Percentiles rank a stretch among this genome's conserved stretches.
These are phyloP conservation scores for Eretmocerus hayati DNA, from an alignment of 2,888 invertebrate genomes.

Conservation along the genomic window DNA sequence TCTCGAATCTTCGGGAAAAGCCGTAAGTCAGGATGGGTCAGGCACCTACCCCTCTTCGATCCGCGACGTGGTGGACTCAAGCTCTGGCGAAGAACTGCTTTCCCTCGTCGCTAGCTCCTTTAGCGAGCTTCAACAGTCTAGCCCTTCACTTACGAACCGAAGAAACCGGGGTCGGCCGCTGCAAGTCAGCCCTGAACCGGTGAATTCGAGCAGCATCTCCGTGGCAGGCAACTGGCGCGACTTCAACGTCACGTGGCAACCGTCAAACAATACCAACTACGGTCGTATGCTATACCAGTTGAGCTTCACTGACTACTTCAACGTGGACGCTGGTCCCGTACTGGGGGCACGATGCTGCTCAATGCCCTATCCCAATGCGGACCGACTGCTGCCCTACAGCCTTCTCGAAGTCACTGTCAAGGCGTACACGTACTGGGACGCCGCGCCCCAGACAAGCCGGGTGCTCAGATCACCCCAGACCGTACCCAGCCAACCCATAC, in stretches of 20 bases:
- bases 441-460: constrained; percentile 58
- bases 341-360: constrained; percentile 38
- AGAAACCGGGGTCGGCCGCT: no score
- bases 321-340: constrained; percentile 52
- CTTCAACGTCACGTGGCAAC: constrained; percentile 80
- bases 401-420: constrained; percentile 66
- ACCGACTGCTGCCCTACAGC: constrained; percentile 61
- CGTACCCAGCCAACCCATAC: constrained; percentile 67
- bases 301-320: constrained; percentile 56
- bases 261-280: constrained; percentile 67
- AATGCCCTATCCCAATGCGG: constrained; percentile 45
- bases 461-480: constrained; percentile 72
- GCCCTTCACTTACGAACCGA: no score
- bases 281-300: constrained; percentile 79
- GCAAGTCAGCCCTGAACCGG: constrained; percentile 72
- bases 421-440: constrained; percentile 80
- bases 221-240: constrained; percentile 70
- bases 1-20: no score
- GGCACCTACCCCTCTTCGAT: no score
- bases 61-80: no score
- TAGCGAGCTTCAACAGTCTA: no score
- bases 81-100: no score
- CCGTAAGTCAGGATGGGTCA: no score
- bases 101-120: no score
- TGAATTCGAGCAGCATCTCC: constrained; percentile 59